Evolutionary conservation across 1,140 invertebrate species (phyloP), one percentile per base, ranked within the genome.

Genomic region (Lerema accius): DNA sequence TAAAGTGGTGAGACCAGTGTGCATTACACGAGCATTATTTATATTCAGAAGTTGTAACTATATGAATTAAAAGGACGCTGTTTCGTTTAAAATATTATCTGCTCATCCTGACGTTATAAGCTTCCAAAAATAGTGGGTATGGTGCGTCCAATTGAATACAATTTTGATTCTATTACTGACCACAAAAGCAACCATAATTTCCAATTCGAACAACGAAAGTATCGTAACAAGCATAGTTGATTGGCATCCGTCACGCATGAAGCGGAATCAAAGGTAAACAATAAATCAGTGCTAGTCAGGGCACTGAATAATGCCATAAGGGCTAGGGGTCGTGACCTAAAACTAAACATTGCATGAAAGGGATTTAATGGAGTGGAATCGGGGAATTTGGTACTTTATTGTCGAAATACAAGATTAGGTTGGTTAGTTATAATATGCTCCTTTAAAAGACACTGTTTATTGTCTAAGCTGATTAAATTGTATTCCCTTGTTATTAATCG

Each of bases 221-320:
- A 50, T 17, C 37, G 51, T 55, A 42, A 56, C 32, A 59, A 71
- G 71, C 53, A 28, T 39, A 63, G 62, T 61, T 71, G 74, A 79
- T 77, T 69, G 56, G 55, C 56, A 74, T 77, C 71, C 67, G 77
- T 77, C 77, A 67, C 72, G 77, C 49, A 65, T 73, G 67, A 69
- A 67, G 67, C 63, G 68, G 61, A 59, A 46, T 73, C 56, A 77
- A 70, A 70, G 63, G 67, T 53, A 58, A 17, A 64, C 64, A 48
- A 73, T 80, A 80, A 80, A 80, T 80, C 76, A 74, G 56, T 50
- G 62, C 63, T 66, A 72, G 65, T 75, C 73, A 73, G 53, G 64
- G 63, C 51, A 63, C 60, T 62, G 50, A 65, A 64, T 62, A 69
- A 68, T 65, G 28, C 35, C 46, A 46, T 26, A 16, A 46, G 63